phyloP scores from a whole-genome alignment of 1,140 invertebrate species.

The Lasaia peninsularis region DNA sequence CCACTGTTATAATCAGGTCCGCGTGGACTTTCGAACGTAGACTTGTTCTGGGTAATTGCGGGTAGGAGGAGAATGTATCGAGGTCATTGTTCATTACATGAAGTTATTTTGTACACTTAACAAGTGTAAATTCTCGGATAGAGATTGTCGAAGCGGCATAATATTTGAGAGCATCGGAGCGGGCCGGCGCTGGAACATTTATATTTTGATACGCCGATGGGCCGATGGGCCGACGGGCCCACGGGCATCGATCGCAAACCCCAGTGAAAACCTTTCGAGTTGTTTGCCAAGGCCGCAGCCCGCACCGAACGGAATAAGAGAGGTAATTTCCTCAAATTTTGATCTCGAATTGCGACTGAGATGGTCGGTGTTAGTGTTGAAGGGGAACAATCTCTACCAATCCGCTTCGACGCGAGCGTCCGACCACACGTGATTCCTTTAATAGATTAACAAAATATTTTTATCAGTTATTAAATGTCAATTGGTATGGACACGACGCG shows the following conservation, averaged over 20 bases:
- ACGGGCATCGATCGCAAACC: constrained; percentile 6
- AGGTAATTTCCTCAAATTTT: constrained; percentile 30
- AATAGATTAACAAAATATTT: constrained; percentile 60
- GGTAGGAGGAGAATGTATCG: constrained; percentile 25
- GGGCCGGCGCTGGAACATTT: constrained; percentile 25
- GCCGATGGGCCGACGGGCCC: no score
- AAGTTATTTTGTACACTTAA: constrained; percentile 27
- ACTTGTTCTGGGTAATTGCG: background rate
- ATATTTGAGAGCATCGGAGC: background rate
- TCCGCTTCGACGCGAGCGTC: constrained; percentile 21
- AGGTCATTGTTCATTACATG: constrained; percentile 32
- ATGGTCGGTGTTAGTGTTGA: constrained; percentile 35
- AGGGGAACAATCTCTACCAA: constrained; percentile 19
- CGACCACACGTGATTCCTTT: constrained; percentile 48
- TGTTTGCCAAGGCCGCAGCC: constrained; percentile 12
- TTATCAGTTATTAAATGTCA: constrained; percentile 60
- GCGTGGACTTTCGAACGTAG: constrained; percentile 15
- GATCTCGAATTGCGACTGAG: constrained; percentile 61
- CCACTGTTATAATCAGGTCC: constrained; percentile 27
- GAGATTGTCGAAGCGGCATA: background rate
- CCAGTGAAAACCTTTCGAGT: constrained; percentile 5
- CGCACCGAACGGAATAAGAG: constrained; percentile 18
- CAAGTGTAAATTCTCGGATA: background rate
- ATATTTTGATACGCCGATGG: constrained; percentile 16
- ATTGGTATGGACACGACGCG: constrained; percentile 45